Conservation (phyloP, 2,888 invertebrate genomes). For the Spisula subtruncata region DNA sequence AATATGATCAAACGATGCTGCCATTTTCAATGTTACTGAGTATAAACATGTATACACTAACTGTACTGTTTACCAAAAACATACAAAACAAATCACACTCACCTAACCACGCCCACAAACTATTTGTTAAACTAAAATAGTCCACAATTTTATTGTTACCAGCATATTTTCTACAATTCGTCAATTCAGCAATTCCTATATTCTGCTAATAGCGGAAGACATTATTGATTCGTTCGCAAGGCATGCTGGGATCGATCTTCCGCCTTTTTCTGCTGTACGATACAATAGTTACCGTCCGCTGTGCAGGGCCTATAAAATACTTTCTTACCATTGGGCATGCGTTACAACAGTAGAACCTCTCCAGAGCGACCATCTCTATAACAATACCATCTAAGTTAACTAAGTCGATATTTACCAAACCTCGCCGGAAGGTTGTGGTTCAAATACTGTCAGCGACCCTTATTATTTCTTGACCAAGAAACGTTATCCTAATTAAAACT, state of each 20-base stretch:
- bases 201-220: conserved; percentile 12
- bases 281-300: background rate
- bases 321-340: too few relatives aligned
- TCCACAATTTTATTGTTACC: background rate
- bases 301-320: too few relatives aligned
- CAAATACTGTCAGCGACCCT: too few relatives aligned
- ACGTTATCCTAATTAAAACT: too few relatives aligned
- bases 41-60: background rate
- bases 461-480: too few relatives aligned
- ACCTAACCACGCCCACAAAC: background rate
- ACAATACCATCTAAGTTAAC: too few relatives aligned
- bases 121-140: background rate
- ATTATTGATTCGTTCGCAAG: background rate
- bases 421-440: too few relatives aligned
- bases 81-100: background rate
- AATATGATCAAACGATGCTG: background rate
- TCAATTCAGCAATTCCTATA: conserved; percentile 22
- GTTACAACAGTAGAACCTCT: too few relatives aligned
- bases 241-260: conserved; percentile 18
- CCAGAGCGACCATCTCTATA: too few relatives aligned
- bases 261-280: background rate
- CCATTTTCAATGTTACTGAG: background rate
- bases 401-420: too few relatives aligned
- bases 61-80: too few relatives aligned
- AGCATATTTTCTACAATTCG: conserved; percentile 19